A percentile compares a stretch with the other conserved stretches of the same genome.
phyloP scores from a whole-genome alignment of 2,797 vertebrate species.

The Gambusia yucatana region DNA sequence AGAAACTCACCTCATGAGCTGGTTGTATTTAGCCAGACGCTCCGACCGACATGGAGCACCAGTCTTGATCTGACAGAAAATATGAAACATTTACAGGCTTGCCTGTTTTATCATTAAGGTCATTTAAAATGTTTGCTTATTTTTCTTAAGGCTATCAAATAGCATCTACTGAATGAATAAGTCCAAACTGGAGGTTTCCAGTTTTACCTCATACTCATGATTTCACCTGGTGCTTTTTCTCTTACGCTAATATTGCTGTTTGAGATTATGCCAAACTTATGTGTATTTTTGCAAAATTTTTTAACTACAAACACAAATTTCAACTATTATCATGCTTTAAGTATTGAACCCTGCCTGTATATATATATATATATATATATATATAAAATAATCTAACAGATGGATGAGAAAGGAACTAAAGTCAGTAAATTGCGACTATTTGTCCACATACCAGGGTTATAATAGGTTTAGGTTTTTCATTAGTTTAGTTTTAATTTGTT shows the following conservation, averaged over 20 bases:
- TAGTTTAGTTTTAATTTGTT: no score
- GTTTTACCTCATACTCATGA: background rate
- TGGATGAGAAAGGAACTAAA: background rate
- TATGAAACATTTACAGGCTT: background rate
- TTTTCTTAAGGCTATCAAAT: background rate
- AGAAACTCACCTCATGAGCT: slow-evolving; percentile 90
- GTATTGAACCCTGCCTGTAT: background rate
- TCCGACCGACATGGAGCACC: slow-evolving; percentile 94
- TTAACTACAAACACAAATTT: background rate
- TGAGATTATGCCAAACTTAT: background rate
- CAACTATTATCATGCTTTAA: background rate
- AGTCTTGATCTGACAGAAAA: slow-evolving; percentile 88
- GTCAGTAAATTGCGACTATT: background rate
- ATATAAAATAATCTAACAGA: background rate
- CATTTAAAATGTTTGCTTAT: background rate
- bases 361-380: no score
- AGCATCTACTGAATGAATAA: background rate
- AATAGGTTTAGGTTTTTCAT: no score
- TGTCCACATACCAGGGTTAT: background rate
- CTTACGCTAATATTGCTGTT: background rate
- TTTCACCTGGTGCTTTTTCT: background rate
- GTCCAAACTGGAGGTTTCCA: background rate
- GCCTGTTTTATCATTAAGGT: background rate
- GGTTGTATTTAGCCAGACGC: slow-evolving; percentile 94
- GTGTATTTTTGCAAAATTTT: background rate